A percentile compares a stretch with the other conserved stretches of the same genome.
Evolutionary conservation across 2,797 vertebrate species (phyloP).

Genomic region (Phylloscopus collybita): DNA sequence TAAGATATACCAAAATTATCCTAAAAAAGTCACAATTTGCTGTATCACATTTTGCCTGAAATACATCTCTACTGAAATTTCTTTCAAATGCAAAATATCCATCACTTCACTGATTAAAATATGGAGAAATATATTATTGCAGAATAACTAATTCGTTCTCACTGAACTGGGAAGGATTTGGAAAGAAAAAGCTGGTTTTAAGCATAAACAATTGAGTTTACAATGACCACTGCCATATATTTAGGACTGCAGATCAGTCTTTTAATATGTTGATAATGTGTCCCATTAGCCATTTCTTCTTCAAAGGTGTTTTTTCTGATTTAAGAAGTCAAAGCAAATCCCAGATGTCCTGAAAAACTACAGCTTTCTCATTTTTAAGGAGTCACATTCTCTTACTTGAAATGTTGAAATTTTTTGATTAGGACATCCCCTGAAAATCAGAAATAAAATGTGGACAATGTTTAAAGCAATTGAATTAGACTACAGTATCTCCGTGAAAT

Average conservation of each 20-base stretch:
- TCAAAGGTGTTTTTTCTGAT: neutral
- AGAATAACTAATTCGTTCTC: neutral
- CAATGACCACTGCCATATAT: neutral
- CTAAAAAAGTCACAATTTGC: neutral
- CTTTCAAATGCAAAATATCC: conserved; percentile 11
- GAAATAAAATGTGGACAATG: neutral
- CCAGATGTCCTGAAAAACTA: neutral
- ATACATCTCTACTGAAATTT: neutral
- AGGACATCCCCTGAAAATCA: neutral
- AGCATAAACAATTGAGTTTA: neutral
- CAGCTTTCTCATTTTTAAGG: neutral
- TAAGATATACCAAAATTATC: neutral
- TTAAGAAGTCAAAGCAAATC: neutral
- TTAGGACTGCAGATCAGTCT: neutral
- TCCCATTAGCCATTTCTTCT: neutral
- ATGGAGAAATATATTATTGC: neutral
- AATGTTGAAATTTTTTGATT: neutral
- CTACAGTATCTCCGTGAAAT: neutral
- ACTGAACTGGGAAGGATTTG: neutral
- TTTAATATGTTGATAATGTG: neutral
- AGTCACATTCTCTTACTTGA: neutral
- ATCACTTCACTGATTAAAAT: neutral
- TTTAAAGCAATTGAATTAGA: neutral
- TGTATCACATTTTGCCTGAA: neutral
- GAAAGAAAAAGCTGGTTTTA: neutral